These are phyloP conservation scores for Cinclus mexicanus DNA, from an alignment of 2,113 vertebrate genomes.

Conservation along the genomic window DNA sequence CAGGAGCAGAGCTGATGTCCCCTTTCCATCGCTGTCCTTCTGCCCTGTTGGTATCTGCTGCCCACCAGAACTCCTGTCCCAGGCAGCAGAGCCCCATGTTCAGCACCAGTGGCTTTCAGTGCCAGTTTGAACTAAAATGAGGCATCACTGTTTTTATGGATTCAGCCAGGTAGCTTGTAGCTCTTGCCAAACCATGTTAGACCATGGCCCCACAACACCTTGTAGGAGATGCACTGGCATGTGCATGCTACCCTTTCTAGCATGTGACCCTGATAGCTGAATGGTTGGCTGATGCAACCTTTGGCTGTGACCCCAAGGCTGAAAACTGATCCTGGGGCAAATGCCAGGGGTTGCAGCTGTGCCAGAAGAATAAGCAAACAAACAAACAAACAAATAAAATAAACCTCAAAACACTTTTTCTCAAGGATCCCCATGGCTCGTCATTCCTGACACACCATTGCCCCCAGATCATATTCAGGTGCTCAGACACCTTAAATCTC, in stretches of 20 bases:
- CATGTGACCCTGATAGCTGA: neutral
- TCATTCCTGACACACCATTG: neutral
- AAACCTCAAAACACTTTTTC: neutral
- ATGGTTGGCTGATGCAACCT: neutral
- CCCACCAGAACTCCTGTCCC: neutral
- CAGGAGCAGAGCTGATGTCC: neutral
- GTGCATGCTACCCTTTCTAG: neutral
- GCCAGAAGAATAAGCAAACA: neutral
- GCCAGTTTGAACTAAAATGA: neutral
- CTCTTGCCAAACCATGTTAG: neutral
- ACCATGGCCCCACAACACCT: neutral
- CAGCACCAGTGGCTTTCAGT: neutral
- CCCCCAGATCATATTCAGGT: too few species aligned
- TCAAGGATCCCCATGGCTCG: neutral
- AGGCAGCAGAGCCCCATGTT: neutral
- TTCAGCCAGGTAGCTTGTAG: neutral
- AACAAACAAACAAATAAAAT: neutral
- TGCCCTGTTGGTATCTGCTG: neutral
- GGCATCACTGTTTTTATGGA: accelerated
- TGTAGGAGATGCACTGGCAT: neutral
- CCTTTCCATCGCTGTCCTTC: neutral
- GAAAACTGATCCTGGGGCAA: neutral
- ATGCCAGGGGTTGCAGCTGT: neutral
- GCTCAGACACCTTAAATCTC: neutral
- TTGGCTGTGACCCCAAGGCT: neutral